Evolutionary conservation across 2,888 invertebrate species (phyloP), one percentile per base, ranked within the genome.

Genomic region (Onthophagus sagittarius): DNA sequence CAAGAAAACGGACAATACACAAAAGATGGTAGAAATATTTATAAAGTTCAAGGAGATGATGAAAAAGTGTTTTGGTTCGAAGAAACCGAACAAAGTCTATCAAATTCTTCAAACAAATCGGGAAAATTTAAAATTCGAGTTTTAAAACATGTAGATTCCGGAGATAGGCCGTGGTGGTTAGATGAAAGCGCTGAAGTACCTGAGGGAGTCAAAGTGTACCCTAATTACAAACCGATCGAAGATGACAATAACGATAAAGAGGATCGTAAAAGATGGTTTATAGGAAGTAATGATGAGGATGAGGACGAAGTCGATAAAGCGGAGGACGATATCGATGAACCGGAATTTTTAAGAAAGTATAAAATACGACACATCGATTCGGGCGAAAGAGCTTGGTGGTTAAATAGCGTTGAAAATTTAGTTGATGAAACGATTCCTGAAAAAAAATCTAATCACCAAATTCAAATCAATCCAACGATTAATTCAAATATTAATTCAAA

Each of bases 131-230:
- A 67, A 39, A 39, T 74, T 15, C 72, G 73, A 39, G 32, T 73
- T 6, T 88, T 90, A 73, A 85, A 88, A 71, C 88, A 87, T 15
- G 86, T 90, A 15, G 92, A 93, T 63, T 89, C 90, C 31, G 91
- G 90, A 0, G 92, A 92, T 81, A 88, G 88, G 67, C 88, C 92
- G 0, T 92, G 92, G 92, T 92, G 92, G 92, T 84, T 91, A 75
- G 91, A 92, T 77, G 91, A 91, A 81, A 88, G 86, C 78, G 88
- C 90, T 11, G 90, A 91, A 82, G 88, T 91, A 73, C 92, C 92
- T 11, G 91, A 90, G 82, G 91, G 90, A 1, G 84, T 91, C 62
- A 87, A 89, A 82, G 85, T 79, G 0, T 81, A 81, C 70, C 78
- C 80, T 15, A 78, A 71, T 13, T 13, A 73, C 6, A 73, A 74